Conservation (phyloP, 2,797 vertebrate genomes). For the Neomorphus geoffroyi region DNA sequence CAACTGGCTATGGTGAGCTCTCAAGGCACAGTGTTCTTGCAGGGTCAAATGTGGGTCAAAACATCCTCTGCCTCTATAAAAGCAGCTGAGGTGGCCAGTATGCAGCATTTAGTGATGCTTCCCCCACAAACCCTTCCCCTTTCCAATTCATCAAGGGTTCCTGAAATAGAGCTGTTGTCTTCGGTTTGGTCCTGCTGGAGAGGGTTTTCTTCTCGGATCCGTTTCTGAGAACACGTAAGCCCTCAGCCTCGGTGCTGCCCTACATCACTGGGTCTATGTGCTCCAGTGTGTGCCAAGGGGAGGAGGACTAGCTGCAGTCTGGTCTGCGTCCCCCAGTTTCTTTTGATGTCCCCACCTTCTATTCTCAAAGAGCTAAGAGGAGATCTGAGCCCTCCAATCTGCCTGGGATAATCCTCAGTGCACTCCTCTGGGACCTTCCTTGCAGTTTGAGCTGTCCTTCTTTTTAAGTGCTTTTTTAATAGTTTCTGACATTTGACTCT, state of each 20-base stretch:
- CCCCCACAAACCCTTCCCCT: neutral
- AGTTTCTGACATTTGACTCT: neutral
- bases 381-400: neutral
- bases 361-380: neutral
- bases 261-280: accelerated
- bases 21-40: neutral
- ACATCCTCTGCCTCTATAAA: neutral
- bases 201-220: neutral
- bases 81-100: neutral
- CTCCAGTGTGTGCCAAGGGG: neutral
- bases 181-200: neutral
- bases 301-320: neutral
- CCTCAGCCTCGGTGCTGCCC: neutral
- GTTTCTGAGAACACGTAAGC: neutral
- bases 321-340: neutral
- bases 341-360: neutral
- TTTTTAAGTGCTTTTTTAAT: neutral
- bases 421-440: neutral
- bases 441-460: neutral
- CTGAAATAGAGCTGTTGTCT: neutral
- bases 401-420: neutral
- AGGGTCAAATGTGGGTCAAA: neutral
- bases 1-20: neutral
- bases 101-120: neutral
- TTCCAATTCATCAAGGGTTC: neutral